Evolutionary conservation across 2,888 invertebrate species (phyloP).

Genomic region (Hirtodrosophila alboralis): DNA sequence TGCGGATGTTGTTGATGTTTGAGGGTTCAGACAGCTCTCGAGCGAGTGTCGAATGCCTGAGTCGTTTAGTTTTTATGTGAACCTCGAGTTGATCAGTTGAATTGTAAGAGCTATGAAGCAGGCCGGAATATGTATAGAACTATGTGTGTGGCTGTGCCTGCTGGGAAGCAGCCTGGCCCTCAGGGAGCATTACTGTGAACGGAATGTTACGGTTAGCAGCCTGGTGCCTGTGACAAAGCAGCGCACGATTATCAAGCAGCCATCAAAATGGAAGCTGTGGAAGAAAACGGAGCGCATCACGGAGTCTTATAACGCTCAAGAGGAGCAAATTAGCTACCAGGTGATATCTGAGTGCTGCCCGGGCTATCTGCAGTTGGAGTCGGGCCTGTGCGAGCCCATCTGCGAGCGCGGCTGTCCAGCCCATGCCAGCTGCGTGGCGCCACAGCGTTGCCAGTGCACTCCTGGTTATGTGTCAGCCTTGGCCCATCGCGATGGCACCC

Average conservation of each 20-base stretch:
- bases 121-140: conserved; percentile 2
- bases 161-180: conserved; percentile 20
- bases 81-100: conserved; percentile 40
- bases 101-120: conserved; percentile 35
- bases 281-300: conserved; percentile 48
- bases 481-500: conserved; percentile 53
- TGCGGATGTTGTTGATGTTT: conserved; percentile 56
- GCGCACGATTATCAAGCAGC: conserved; percentile 42
- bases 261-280: conserved; percentile 57
- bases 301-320: conserved; percentile 57
- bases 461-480: conserved; percentile 65
- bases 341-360: conserved; percentile 63
- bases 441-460: conserved; percentile 70
- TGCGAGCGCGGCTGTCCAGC: conserved; percentile 71
- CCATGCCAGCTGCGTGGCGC: conserved; percentile 70
- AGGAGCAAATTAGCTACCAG: conserved; percentile 51
- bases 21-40: conserved; percentile 35
- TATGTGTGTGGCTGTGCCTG: conserved; percentile 47
- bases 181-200: conserved; percentile 62
- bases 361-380: conserved; percentile 62
- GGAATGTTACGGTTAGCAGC: conserved; percentile 52
- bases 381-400: conserved; percentile 69
- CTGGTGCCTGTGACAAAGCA: conserved; percentile 60
- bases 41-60: conserved; percentile 30
- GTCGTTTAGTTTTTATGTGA: conserved; percentile 48